Conservation (phyloP, 2,113 vertebrate species). For the Lonchura striata region DNA sequence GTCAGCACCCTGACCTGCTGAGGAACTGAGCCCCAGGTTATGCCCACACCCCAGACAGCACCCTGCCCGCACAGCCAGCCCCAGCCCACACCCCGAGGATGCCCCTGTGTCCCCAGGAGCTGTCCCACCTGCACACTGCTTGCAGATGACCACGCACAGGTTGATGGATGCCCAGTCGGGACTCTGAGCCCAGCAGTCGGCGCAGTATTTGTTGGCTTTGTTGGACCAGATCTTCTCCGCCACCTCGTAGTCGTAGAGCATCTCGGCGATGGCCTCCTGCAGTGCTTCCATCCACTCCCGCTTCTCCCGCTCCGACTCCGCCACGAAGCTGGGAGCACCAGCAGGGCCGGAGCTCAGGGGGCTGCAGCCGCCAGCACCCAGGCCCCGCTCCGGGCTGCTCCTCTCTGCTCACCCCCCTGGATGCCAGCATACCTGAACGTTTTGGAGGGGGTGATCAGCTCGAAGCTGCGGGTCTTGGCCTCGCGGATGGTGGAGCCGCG, state of each 20-base stretch:
- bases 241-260: constrained; percentile 95
- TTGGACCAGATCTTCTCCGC: constrained; percentile 99
- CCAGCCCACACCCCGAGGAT: fast-evolving
- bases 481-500: constrained; percentile 89
- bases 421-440: constrained; percentile 85
- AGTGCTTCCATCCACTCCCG: constrained; percentile 92
- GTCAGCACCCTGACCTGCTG: neutral
- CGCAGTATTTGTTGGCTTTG: constrained; percentile 88
- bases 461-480: constrained; percentile 88
- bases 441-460: constrained; percentile 92
- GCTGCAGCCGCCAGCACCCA: neutral
- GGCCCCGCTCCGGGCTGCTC: fast-evolving
- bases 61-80: neutral
- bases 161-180: constrained; percentile 99
- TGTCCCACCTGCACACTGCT: constrained; percentile 91
- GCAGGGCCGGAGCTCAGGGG: neutral
- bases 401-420: fast-evolving
- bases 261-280: constrained; percentile 92
- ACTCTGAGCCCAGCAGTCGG: constrained; percentile 87
- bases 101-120: neutral
- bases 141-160: constrained; percentile 97
- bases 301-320: constrained; percentile 88
- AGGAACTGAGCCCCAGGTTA: fast-evolving
- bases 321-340: constrained; percentile 81
- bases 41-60: neutral